Evolutionary conservation across 2,888 invertebrate genomes (phyloP).

Genomic region (Euplexia lucipara): DNA sequence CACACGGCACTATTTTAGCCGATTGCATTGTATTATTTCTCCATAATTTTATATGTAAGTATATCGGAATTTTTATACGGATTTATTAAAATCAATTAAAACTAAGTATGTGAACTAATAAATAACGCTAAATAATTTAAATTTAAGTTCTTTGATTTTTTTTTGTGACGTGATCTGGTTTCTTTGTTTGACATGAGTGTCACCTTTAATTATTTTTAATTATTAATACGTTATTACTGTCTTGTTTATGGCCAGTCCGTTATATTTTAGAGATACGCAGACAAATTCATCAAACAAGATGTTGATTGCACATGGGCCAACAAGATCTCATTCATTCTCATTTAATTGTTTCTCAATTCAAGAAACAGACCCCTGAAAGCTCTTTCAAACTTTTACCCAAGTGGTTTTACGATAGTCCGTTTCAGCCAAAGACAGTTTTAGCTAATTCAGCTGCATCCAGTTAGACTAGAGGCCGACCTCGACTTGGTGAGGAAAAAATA

Average conservation of each 20-base stretch:
- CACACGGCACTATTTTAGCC: constrained; percentile 27
- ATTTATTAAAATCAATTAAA: constrained; percentile 29
- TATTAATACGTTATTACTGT: neutral
- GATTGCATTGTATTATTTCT: constrained; percentile 12
- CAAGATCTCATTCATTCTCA: no score
- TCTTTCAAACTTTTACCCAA: neutral
- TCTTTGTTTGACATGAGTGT: constrained; percentile 51
- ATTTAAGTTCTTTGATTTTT: constrained; percentile 42
- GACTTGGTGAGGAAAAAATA: no score
- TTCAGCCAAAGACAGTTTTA: no score
- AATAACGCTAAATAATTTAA: constrained; percentile 62
- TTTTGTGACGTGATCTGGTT: constrained; percentile 55
- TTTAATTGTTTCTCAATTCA: no score
- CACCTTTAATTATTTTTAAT: constrained; percentile 4
- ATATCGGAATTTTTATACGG: no score
- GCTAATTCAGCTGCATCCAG: no score
- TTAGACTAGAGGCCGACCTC: no score
- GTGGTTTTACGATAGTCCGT: no score
- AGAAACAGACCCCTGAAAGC: neutral
- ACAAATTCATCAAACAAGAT: neutral
- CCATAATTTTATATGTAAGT: constrained; percentile 36
- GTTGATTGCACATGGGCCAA: no score
- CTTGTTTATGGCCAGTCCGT: constrained; percentile 36
- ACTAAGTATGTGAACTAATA: constrained; percentile 28
- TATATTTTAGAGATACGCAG: neutral